phyloP scores from a whole-genome alignment of 2,113 vertebrate genomes.

The Chauna torquata region DNA sequence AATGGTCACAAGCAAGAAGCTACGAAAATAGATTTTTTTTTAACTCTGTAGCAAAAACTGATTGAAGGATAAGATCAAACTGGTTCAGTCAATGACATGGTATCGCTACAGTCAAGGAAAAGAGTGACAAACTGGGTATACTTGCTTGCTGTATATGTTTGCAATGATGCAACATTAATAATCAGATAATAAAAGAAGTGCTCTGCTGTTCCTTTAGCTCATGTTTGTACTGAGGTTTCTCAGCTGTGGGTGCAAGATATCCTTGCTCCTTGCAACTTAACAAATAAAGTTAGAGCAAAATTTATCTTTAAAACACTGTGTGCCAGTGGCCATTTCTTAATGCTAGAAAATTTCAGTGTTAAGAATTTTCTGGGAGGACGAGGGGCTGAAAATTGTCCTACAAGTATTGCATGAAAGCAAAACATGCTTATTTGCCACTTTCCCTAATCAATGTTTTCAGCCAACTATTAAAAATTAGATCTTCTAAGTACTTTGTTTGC shows the following conservation, averaged over 20 bases:
- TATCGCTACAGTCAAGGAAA: neutral
- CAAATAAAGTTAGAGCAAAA: neutral
- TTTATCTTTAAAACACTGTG: neutral
- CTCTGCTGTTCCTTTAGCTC: neutral
- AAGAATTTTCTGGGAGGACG: neutral
- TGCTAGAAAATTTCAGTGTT: neutral
- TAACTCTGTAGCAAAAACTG: neutral
- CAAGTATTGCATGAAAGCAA: neutral
- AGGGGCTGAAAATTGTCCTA: neutral
- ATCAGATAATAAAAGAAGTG: neutral
- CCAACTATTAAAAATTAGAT: neutral
- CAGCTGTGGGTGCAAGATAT: neutral
- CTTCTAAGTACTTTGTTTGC: neutral
- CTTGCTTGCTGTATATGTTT: neutral
- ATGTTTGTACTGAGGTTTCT: neutral
- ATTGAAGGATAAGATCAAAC: neutral
- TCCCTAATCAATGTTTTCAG: neutral
- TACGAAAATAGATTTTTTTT: neutral
- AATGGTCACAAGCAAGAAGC: neutral
- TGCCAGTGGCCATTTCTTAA: neutral
- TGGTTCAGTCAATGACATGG: neutral
- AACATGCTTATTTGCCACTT: neutral
- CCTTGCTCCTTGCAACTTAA: neutral
- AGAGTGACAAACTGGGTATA: neutral
- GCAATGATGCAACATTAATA: neutral